Evolutionary conservation across 2,797 vertebrate species (phyloP).

Genomic region (Pangasius mekongensis): DNA sequence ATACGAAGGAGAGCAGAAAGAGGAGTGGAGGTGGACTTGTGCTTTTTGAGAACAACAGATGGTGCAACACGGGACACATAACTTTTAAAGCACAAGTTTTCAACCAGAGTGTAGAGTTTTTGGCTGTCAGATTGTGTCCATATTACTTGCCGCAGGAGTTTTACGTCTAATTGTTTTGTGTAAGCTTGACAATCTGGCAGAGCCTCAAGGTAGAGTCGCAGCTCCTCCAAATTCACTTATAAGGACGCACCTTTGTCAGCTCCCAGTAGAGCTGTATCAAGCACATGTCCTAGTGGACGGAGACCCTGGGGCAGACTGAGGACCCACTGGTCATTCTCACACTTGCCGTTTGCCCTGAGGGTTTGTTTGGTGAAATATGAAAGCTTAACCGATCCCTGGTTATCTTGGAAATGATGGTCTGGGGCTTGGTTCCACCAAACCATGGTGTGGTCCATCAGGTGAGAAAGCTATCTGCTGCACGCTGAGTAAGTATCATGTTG

Average conservation of each 20-base stretch:
- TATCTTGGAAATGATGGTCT: background rate
- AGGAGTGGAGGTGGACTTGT: constrained; percentile 10
- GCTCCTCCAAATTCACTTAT: background rate
- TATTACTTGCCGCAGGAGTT: background rate
- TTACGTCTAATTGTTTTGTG: background rate
- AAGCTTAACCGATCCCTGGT: background rate
- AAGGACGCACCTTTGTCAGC: background rate
- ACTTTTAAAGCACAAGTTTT: constrained; percentile 1
- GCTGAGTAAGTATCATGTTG: background rate
- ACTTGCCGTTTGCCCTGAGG: background rate
- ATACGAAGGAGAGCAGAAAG: background rate
- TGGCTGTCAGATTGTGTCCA: background rate
- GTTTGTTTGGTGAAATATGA: background rate
- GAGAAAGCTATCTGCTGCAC: background rate
- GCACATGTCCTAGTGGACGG: background rate
- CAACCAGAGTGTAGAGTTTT: background rate
- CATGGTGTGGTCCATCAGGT: background rate
- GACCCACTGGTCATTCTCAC: background rate
- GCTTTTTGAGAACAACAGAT: constrained; percentile 13
- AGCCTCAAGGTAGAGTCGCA: background rate
- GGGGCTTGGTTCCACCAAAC: background rate
- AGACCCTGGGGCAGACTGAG: background rate
- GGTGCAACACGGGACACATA: background rate
- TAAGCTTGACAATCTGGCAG: background rate
- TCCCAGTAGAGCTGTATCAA: background rate